phyloP scores from a whole-genome alignment of 2,797 vertebrate genomes.

The Microctenopoma lineatum region DNA sequence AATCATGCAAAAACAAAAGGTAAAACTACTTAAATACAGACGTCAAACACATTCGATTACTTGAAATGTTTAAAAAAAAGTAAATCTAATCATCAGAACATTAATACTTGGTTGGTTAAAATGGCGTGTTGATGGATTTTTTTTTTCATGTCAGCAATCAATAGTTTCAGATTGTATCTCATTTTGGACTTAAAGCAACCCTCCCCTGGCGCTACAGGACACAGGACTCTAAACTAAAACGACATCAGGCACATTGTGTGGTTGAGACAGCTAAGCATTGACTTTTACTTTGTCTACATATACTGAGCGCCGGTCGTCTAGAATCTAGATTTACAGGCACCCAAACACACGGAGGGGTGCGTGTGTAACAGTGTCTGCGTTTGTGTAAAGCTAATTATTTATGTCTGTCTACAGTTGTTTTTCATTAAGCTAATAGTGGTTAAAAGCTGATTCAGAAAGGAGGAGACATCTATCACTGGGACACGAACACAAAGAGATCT shows the following conservation, averaged over 20 bases:
- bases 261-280: neutral
- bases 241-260: neutral
- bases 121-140: conserved; percentile 26
- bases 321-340: conserved; percentile 6
- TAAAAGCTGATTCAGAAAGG: conserved; percentile 74
- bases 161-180: conserved; percentile 23
- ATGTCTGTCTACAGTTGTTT: conserved; percentile 68
- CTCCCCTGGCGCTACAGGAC: neutral
- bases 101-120: neutral
- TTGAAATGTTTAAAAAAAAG: neutral
- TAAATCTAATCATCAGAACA: conserved; percentile 4
- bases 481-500: conserved; percentile 64
- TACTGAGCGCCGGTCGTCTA: neutral
- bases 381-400: conserved; percentile 63
- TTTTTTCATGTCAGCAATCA: conserved; percentile 23
- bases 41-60: neutral
- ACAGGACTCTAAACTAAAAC: neutral
- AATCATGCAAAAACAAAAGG: neutral
- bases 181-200: neutral
- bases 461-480: conserved; percentile 66
- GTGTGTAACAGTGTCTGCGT: conserved; percentile 27
- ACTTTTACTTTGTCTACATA: conserved; percentile 20
- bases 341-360: neutral
- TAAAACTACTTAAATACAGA: neutral
- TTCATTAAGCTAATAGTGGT: conserved; percentile 78